Evolutionary conservation across 2,888 invertebrate species (phyloP), one percentile per base, ranked within the genome.

Genomic region (Herminia tarsipennalis): DNA sequence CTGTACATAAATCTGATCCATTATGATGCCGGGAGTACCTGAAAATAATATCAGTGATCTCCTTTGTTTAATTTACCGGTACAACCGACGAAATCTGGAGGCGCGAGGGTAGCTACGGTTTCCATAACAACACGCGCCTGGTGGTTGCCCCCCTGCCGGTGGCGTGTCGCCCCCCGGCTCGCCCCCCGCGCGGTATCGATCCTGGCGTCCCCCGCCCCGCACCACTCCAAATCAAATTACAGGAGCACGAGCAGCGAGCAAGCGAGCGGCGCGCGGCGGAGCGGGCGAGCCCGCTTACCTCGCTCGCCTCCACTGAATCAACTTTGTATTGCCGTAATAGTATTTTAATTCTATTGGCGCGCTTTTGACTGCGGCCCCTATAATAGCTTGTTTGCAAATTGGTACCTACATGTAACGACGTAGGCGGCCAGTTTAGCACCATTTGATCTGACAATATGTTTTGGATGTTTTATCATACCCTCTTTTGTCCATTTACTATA

Each of bases 221-320:
- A 58, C 81, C 82, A 82, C 88, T 85, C 89, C 88, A 90, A 90
- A 90, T 90, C 89, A 88, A 90, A 89, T 89, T 89, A 89, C 90
- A 87, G 84, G 85, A 85, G 77, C 65, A 58, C 74, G 64, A 68
- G 70, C 76, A 70, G 68, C 34, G 63, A 68, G 72, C 73, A 66
- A 66, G 59, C 58, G 58, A 37, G 50, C 63, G 50, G 37, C 47
- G 56, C 52, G 41, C 70, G 61, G 10, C 34, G 34, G 18, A 59
- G 61, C 62, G 52, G 47, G 53, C 49, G 37, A 42, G 43, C 39
- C 43, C 40, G 6, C 25, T 29, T 32, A 34, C 28, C 28, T 13
- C 49, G 22, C 48, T 36, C 29, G 51, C 45, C 57, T 62, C 69
- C 61, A 68, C 75, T 87, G 86, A 86, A 89, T 89, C 88, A 88